Base-by-base conservation (phyloP, 1,140 invertebrate species). In the Pogonomyrmex barbatus region DNA sequence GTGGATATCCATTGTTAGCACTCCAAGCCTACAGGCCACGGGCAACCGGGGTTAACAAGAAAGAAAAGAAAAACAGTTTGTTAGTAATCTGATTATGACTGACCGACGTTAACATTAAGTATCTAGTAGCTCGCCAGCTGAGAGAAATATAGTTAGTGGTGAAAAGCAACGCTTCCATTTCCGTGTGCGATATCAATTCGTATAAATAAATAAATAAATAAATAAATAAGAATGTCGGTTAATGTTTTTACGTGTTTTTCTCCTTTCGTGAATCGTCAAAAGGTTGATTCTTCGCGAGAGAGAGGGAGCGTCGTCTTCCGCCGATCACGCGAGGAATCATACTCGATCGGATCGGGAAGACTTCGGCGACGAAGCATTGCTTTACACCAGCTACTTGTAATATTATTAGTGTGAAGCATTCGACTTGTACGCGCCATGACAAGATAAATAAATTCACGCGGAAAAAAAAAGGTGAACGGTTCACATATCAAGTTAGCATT, bases 1-100 rank as follows among this genome's bases (percentile, higher is more conserved):
- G 94, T 95, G 94, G 95, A 94, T 95, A 83, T 95, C 95, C 95
- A 95, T 94, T 95, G 95, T 96, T 96, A 96, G 96, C 96, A 96
- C 96, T 96, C 96, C 95, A 96, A 96, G 96, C 96, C 96, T 96
- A 96, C 94, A 95, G 95, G 95, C 95, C 95, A 95, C 95, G 95
- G 95, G 94, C 95, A 95, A 96, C 95, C 95, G 94, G 94, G 94
- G 95, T 96, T 95, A 96, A 96, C 95, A 96, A 95, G 95, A 96
- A 95, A 96, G 95, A 95, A 96, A 96, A 95, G 95, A 94, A 96
- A 96, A 96, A 96, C 95, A 96, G 95, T 95, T 95, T 96, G 95
- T 96, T 96, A 96, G 95, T 96, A 95, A 94, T 95, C 93, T 92
- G 92, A 94, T 94, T 94, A 95, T 95, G 94, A 94, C 91, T 92